Conservation (phyloP, 2,797 vertebrate species). For the Nothura maculosa region DNA sequence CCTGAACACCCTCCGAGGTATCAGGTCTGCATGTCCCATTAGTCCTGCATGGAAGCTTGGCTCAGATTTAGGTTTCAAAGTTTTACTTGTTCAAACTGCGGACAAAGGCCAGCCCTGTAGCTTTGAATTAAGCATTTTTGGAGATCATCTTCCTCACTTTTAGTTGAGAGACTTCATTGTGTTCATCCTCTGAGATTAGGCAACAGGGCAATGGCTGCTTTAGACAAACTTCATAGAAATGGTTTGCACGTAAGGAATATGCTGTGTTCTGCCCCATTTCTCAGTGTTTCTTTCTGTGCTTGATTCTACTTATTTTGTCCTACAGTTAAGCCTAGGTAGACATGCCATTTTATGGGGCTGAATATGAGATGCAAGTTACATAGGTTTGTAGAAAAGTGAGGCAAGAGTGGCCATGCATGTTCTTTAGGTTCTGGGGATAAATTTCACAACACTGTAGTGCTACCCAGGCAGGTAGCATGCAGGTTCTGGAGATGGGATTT, state of each 20-base stretch:
- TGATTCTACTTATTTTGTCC: neutral
- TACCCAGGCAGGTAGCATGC: neutral
- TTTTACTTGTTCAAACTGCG: neutral
- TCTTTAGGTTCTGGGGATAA: neutral
- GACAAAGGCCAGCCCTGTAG: neutral
- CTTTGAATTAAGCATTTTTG: neutral
- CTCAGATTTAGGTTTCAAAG: neutral
- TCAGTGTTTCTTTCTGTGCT: neutral
- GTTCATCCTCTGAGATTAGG: neutral
- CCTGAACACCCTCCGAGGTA: neutral
- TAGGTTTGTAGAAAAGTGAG: neutral
- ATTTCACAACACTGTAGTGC: neutral
- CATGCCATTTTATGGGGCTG: neutral
- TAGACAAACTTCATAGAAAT: neutral
- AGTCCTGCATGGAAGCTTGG: neutral
- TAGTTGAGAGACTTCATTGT: neutral
- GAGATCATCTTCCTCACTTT: neutral
- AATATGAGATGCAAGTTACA: neutral
- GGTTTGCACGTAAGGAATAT: neutral
- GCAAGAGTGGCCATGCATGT: fast-evolving
- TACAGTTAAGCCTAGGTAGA: neutral
- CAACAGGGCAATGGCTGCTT: neutral
- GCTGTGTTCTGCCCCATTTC: neutral
- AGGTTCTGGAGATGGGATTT: neutral
- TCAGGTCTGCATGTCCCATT: neutral